These are phyloP conservation scores for Thymelicus lineola DNA, from an alignment of 2,888 invertebrate genomes.

Conservation along the genomic window DNA sequence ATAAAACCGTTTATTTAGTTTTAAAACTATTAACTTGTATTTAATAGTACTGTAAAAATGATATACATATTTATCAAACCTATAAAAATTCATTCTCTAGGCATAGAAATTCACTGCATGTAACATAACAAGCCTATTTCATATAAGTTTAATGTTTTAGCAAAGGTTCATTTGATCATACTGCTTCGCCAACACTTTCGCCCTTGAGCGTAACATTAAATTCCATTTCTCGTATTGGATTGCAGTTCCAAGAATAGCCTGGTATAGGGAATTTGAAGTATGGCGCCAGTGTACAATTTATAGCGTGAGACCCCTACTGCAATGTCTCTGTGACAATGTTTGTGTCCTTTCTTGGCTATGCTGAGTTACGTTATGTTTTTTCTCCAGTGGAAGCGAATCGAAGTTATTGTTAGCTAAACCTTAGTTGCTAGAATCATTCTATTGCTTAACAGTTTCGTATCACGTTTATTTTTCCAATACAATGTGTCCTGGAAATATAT, in stretches of 20 bases:
- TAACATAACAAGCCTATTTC: no score
- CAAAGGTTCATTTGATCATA: background rate
- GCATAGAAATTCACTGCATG: no score
- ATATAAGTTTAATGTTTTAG: no score
- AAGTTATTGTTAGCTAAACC: background rate
- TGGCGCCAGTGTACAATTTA: constrained; percentile 33
- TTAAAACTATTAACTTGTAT: no score
- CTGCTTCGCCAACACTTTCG: constrained; percentile 4
- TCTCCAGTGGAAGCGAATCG: constrained; percentile 8
- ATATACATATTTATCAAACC: no score
- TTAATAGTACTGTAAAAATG: no score
- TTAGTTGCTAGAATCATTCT: no score
- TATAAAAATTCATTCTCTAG: no score
- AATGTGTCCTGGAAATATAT: no score
- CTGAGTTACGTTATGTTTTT: constrained; percentile 1
- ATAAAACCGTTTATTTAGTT: no score
- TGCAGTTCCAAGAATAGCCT: constrained; percentile 23
- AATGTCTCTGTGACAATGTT: constrained; percentile 27
- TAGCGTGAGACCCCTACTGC: constrained; percentile 23
- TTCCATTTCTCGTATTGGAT: constrained; percentile 28
- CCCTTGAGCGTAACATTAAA: constrained; percentile 27
- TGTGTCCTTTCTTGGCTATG: constrained; percentile 23
- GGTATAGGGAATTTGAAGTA: constrained; percentile 31
- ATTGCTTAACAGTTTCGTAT: no score
- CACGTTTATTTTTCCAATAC: no score